These are phyloP conservation scores for Ctenochaetus hawaiiensis DNA, from an alignment of 2,797 vertebrate genomes.

Conservation along the genomic window DNA sequence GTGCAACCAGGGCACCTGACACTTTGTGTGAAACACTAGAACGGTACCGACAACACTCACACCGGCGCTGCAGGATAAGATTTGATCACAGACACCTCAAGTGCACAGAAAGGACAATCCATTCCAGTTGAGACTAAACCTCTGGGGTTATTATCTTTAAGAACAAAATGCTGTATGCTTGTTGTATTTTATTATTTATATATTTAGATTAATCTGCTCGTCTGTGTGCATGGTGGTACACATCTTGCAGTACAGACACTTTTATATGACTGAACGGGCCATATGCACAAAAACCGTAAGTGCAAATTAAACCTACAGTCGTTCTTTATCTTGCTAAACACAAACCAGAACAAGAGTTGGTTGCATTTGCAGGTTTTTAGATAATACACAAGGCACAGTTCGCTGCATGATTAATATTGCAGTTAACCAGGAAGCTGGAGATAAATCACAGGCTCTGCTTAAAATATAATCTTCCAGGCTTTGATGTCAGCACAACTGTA, in stretches of 20 bases:
- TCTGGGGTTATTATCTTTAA: conserved; percentile 15
- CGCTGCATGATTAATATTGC: conserved; percentile 80
- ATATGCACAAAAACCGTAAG: neutral
- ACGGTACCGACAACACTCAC: conserved; percentile 47
- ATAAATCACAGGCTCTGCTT: conserved; percentile 80
- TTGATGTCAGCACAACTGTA: conserved; percentile 78
- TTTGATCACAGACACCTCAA: conserved; percentile 68
- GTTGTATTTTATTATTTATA: neutral
- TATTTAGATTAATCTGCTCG: neutral
- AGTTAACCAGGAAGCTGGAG: conserved; percentile 74
- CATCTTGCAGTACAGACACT: neutral
- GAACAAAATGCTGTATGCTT: neutral
- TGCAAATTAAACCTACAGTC: conserved; percentile 5
- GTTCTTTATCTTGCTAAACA: conserved; percentile 31
- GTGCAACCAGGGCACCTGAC: conserved; percentile 66
- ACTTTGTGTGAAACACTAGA: conserved; percentile 77
- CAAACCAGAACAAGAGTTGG: conserved; percentile 60
- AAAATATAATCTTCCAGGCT: conserved; percentile 79
- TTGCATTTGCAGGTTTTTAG: conserved; percentile 73
- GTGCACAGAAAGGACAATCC: conserved; percentile 65
- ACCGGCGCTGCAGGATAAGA: conserved; percentile 40
- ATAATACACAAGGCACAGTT: conserved; percentile 64
- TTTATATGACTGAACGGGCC: neutral
- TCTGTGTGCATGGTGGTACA: neutral
- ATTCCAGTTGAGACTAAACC: conserved; percentile 30